Percentiles rank a stretch among this genome's conserved stretches.
These are phyloP conservation scores for human DNA, from an alignment of 2,113 vertebrate species.

Conservation along the genomic window DNA sequence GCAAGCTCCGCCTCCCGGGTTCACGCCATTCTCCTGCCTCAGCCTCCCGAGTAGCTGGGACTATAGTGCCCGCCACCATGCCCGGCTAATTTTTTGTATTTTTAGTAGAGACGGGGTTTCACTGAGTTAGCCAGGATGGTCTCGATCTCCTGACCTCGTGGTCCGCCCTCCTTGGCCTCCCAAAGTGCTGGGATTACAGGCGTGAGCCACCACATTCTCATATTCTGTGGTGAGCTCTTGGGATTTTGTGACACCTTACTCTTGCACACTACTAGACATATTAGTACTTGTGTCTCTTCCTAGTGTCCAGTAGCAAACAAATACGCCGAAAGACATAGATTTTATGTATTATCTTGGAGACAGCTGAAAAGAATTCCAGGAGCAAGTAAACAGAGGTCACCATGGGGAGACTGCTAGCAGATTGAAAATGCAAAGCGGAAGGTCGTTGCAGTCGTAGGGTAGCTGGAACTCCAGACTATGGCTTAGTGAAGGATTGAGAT, in stretches of 20 bases:
- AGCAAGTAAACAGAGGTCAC: background rate
- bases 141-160: too few relatives aligned
- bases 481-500: background rate
- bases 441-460: background rate
- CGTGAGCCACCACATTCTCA: background rate
- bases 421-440: background rate
- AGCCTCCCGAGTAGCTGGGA: too few relatives aligned
- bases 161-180: too few relatives aligned
- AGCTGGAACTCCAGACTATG: background rate
- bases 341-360: background rate
- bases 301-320: background rate
- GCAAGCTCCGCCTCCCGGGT: too few relatives aligned
- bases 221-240: background rate
- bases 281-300: background rate
- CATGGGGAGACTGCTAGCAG: background rate
- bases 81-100: too few relatives aligned
- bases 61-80: too few relatives aligned
- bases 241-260: background rate
- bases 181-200: too few relatives aligned
- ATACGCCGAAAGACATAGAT: background rate
- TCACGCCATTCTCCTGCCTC: too few relatives aligned
- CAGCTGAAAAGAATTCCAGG: background rate
- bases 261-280: background rate
- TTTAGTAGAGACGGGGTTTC: too few relatives aligned
- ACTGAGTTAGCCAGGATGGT: too few relatives aligned